A percentile compares a stretch with the other conserved stretches of the same genome.
Conservation (phyloP, 2,888 invertebrate species). For the Lepas anatifera region DNA sequence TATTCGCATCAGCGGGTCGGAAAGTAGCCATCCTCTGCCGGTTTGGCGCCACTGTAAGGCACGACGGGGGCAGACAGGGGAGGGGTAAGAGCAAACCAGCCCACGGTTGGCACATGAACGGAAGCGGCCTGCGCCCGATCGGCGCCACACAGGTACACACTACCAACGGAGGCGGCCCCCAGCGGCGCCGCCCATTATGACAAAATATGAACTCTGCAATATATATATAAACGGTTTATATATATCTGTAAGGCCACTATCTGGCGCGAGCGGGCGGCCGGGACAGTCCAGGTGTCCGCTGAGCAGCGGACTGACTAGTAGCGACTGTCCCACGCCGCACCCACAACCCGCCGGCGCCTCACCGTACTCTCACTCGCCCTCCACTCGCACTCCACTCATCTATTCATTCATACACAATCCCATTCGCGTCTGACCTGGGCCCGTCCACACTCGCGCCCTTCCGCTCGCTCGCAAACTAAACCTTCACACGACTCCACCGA, state of each 20-base stretch:
- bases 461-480: not conserved
- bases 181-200: slow-evolving; percentile 10
- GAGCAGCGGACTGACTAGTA: not conserved
- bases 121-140: not conserved
- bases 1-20: no score
- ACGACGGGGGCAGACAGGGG: not conserved
- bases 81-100: not conserved
- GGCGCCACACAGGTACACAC: not conserved
- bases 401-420: no score
- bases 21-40: no score
- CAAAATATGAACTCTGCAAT: slow-evolving; percentile 12
- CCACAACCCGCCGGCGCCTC: no score
- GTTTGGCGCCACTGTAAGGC: no score
- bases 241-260: not conserved
- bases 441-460: not conserved
- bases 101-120: not conserved
- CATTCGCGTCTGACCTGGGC: not conserved
- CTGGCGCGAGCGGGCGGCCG: not conserved
- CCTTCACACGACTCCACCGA: no score
- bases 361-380: not conserved
- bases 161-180: no score
- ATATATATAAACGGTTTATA: not conserved
- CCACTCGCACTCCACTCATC: not conserved
- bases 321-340: not conserved
- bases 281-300: not conserved